Base-by-base conservation (phyloP, 1,140 invertebrate genomes). In the Pseudomyrmex dendroicus region DNA sequence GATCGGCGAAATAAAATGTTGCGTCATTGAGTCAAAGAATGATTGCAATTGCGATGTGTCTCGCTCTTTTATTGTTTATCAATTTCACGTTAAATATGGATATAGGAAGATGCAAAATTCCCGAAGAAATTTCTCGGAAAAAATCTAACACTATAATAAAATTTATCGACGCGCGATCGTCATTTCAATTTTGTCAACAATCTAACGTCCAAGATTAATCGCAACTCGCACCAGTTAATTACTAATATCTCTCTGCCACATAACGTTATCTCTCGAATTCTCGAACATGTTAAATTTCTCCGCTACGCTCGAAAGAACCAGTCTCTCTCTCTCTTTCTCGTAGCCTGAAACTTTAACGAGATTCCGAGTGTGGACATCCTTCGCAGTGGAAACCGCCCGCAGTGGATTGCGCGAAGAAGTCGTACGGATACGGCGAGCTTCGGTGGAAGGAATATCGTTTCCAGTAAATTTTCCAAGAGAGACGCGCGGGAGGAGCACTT, bases 381-480 rank as follows among this genome's bases (percentile, higher is more conserved):
- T 35, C 62, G 67, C 74, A 44, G 63, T 62, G 62, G 62, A 72
- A 35, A 82, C 56, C 74, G 17, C 54, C 76, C 35, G 35, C 61
- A 64, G 57, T 82, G 82, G 17, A 70, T 76, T 64, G 56, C 61
- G 25, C 73, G 62, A 87, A 85, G 82, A 86, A 85, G 77, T 83
- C 63, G 61, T 84, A 50, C 48, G 80, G 70, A 73, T 74, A 44
- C 56, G 72, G 82, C 25, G 70, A 35, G 8, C n/a, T 35, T n/a
- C 73, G 74, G 80, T 74, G 52, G 82, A 35, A 73, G 70, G 73
- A 77, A 91, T 89, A 90, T 91, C 87, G 86, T 86, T 86, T 72
- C 86, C 85, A 84, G 74, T 91, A 91, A 91, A 91, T 91, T 91
- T 91, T 86, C 74, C 57, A 82, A 17, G 25, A 86, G 73, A 67